These are phyloP conservation scores for Streptopelia turtur DNA, from an alignment of 2,797 vertebrate species.

Conservation along the genomic window DNA sequence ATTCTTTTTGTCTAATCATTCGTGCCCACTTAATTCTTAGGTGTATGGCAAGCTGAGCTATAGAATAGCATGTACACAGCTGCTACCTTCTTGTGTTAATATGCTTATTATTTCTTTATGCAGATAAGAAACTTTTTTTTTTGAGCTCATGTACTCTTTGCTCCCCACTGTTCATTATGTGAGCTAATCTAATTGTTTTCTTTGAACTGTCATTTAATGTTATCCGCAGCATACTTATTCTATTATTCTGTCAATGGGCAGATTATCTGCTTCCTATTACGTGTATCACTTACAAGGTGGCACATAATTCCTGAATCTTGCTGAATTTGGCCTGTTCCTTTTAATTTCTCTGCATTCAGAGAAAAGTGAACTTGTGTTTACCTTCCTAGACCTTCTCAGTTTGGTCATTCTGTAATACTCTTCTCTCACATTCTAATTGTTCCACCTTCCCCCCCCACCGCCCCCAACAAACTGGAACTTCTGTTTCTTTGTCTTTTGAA, in stretches of 20 bases:
- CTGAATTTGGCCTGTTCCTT: background rate
- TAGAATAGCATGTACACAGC: background rate
- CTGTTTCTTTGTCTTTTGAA: background rate
- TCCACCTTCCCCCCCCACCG: background rate
- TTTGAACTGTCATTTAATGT: background rate
- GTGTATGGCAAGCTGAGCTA: background rate
- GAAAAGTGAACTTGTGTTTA: background rate
- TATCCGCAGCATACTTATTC: background rate
- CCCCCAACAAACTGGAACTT: background rate
- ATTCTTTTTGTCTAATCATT: background rate
- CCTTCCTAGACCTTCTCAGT: background rate
- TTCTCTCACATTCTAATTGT: background rate
- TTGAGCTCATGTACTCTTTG: background rate
- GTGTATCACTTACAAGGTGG: background rate
- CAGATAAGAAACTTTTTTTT: background rate
- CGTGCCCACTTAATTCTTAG: background rate
- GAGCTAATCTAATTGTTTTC: slow-evolving; percentile 23
- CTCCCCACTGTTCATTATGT: background rate
- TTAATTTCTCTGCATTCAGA: background rate
- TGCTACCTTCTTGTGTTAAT: background rate
- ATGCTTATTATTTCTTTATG: background rate
- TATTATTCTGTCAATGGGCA: background rate
- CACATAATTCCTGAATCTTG: background rate
- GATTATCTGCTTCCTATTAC: background rate
- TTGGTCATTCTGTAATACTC: background rate